Evolutionary conservation across 1,140 invertebrate species (phyloP).

Genomic region (Drosophila subpulchrella): DNA sequence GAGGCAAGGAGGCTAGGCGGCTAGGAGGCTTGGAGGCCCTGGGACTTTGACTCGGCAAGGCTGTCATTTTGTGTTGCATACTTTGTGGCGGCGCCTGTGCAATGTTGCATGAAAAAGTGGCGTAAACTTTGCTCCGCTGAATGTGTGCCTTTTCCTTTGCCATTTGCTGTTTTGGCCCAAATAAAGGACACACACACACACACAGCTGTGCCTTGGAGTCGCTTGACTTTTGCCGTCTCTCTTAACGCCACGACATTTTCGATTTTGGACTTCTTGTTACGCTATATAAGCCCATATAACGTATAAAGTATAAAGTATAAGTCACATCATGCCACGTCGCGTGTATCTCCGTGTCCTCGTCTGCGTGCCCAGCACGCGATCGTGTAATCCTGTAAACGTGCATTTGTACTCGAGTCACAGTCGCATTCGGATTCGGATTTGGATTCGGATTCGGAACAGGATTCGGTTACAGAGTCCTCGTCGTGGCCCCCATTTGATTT

Average conservation of each 20-base stretch:
- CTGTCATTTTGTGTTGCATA: constrained; percentile 76
- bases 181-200: constrained; percentile 39
- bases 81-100: constrained; percentile 74
- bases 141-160: constrained; percentile 14
- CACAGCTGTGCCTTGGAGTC: constrained; percentile 49
- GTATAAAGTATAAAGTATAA: background rate
- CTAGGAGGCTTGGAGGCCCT: constrained; percentile 15
- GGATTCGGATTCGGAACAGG: constrained; percentile 8
- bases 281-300: constrained; percentile 10
- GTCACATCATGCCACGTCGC: constrained; percentile 56
- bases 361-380: constrained; percentile 66
- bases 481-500: constrained; percentile 56
- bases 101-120: constrained; percentile 81
- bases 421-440: constrained; percentile 17
- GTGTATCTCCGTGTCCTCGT: constrained; percentile 63
- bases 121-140: constrained; percentile 68
- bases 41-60: constrained; percentile 64
- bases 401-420: constrained; percentile 48
- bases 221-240: constrained; percentile 65
- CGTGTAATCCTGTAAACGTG: constrained; percentile 65
- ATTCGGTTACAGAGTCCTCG: constrained; percentile 1
- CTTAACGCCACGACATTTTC: constrained; percentile 60
- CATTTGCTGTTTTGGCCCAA: constrained; percentile 54
- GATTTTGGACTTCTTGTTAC: constrained; percentile 56
- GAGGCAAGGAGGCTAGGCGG: background rate